These are phyloP conservation scores for Laodelphax striatellus DNA, from an alignment of 1,140 invertebrate genomes.

Conservation along the genomic window DNA sequence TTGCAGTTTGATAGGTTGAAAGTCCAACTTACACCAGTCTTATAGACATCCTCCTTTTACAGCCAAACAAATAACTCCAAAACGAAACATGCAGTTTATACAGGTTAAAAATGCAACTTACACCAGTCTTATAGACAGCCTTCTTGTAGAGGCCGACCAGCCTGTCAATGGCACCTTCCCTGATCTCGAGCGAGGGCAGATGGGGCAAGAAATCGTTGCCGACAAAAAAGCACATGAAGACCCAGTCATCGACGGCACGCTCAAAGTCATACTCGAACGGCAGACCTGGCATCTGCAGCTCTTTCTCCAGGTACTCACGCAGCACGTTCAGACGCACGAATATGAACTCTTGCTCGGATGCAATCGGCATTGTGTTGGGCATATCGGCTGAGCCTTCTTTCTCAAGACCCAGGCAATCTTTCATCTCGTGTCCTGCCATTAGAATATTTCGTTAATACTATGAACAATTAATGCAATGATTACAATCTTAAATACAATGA, in stretches of 20 bases:
- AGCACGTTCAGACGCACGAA: slow-evolving; percentile 87
- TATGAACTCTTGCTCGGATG: slow-evolving; percentile 68
- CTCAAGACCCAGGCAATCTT: slow-evolving; percentile 70
- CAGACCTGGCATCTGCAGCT: slow-evolving; percentile 84
- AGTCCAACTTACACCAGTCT: too few species aligned
- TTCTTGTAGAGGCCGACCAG: slow-evolving; percentile 92
- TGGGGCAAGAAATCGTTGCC: slow-evolving; percentile 99
- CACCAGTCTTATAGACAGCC: slow-evolving; percentile 83
- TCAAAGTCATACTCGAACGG: slow-evolving; percentile 88
- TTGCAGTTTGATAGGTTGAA: too few species aligned
- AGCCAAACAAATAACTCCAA: too few species aligned
- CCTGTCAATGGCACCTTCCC: slow-evolving; percentile 94
- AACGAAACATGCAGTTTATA: too few species aligned
- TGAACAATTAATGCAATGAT: too few species aligned
- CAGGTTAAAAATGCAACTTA: slow-evolving; percentile 26
- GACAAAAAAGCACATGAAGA: slow-evolving; percentile 99
- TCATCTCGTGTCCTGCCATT: slow-evolving; percentile 78
- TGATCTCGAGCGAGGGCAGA: slow-evolving; percentile 94
- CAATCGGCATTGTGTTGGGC: slow-evolving; percentile 34
- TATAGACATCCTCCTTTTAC: too few species aligned
- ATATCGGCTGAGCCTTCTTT: slow-evolving; percentile 26
- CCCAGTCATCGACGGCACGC: slow-evolving; percentile 93
- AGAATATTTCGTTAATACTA: background rate
- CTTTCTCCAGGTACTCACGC: slow-evolving; percentile 87
- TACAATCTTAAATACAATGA: too few species aligned